A percentile compares a stretch with the other conserved stretches of the same genome.
Evolutionary conservation across 2,113 vertebrate species (phyloP).

Genomic region (Poeciliopsis occidentalis): DNA sequence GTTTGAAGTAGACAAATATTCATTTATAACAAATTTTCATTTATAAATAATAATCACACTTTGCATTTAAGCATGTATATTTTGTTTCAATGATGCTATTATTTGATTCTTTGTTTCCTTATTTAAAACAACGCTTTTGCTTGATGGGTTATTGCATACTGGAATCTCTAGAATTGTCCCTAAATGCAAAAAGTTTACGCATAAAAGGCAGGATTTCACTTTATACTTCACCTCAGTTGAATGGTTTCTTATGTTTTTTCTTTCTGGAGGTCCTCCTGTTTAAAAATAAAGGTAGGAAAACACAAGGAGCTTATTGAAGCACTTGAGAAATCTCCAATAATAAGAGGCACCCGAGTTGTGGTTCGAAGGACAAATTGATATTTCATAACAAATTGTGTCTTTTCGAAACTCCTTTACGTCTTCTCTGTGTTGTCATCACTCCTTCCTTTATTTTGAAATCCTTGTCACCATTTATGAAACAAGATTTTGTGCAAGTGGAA

Average conservation of each 20-base stretch:
- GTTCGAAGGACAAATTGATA: neutral
- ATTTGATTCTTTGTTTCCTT: neutral
- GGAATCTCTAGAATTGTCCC: too few species aligned
- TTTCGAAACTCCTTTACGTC: neutral
- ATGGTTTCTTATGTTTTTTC: too few species aligned
- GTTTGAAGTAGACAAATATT: neutral
- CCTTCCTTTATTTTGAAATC: constrained; percentile 55
- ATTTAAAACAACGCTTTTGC: neutral
- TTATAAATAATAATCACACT: neutral
- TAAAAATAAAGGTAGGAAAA: neutral
- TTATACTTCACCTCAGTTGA: too few species aligned
- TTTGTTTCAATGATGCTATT: neutral
- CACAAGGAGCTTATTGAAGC: neutral
- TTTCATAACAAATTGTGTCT: neutral
- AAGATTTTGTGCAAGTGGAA: constrained; percentile 11
- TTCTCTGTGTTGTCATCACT: neutral
- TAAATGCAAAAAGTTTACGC: too few species aligned
- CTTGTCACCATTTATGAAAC: constrained; percentile 17
- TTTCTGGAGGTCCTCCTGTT: too few species aligned
- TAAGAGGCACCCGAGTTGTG: neutral
- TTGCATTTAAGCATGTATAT: neutral
- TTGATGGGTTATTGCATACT: neutral
- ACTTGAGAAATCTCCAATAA: neutral
- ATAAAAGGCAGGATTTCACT: too few species aligned
- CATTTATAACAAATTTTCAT: neutral